A percentile compares a stretch with the other conserved stretches of the same genome.
Evolutionary conservation across 2,797 vertebrate species (phyloP).

Genomic region (Prionace glauca): DNA sequence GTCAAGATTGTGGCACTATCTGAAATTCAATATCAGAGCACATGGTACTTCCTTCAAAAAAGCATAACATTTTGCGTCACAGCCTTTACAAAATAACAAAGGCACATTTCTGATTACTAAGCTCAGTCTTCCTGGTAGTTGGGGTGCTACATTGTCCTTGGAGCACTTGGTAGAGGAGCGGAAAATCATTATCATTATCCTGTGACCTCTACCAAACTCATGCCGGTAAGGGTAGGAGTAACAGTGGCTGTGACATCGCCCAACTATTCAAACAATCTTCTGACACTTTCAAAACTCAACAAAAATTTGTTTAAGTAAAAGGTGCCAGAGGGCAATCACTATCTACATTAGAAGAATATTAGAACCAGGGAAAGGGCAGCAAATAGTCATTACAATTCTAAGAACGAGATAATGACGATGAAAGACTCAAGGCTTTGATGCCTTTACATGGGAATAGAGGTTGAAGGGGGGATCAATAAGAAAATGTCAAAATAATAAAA

Average conservation of each 20-base stretch:
- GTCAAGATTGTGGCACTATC: slow-evolving; percentile 75
- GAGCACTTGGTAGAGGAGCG: not conserved
- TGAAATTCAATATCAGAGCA: slow-evolving; percentile 45
- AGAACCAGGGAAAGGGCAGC: not conserved
- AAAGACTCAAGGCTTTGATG: not conserved
- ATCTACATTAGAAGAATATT: not conserved
- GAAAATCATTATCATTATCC: not conserved
- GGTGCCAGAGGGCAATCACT: not conserved
- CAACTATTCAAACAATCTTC: not conserved
- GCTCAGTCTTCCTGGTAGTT: not conserved
- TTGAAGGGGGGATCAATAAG: not conserved
- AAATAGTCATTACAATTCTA: not conserved
- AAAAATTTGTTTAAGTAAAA: not conserved
- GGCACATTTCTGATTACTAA: not conserved
- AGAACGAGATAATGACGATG: not conserved
- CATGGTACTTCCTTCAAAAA: not conserved
- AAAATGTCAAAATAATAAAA: not conserved
- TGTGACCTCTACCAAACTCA: not conserved
- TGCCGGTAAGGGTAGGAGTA: not conserved
- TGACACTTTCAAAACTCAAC: not conserved
- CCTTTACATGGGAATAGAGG: not conserved
- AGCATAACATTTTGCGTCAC: not conserved
- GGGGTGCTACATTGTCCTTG: too few species aligned
- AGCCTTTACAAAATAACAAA: not conserved
- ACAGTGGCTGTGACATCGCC: not conserved